Evolutionary conservation across 1,140 invertebrate genomes (phyloP).

Genomic region (Saccostrea glomerata): DNA sequence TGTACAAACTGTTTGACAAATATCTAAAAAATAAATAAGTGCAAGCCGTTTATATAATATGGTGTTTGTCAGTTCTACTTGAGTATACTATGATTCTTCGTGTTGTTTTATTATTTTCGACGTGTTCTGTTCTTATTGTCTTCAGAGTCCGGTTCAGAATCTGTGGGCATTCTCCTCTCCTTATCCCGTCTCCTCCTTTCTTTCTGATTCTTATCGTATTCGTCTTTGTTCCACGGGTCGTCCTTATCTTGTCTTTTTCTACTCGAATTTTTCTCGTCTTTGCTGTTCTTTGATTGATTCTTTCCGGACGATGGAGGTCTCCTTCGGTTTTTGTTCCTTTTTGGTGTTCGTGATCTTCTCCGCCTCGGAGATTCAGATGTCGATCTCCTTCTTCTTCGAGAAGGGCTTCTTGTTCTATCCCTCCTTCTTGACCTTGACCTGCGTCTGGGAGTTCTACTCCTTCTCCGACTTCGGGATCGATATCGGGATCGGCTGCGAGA

Average conservation of each 20-base stretch:
- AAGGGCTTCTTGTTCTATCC: constrained; percentile 14
- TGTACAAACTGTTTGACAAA: too few relatives aligned
- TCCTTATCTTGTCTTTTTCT: background rate
- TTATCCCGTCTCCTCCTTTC: constrained; percentile 39
- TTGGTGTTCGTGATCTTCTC: background rate
- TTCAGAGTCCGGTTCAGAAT: constrained; percentile 8
- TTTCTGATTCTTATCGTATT: constrained; percentile 37
- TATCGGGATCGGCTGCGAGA: background rate
- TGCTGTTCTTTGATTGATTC: background rate
- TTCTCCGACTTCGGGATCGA: background rate
- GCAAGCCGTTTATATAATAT: too few relatives aligned
- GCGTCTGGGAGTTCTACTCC: background rate
- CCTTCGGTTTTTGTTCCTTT: background rate
- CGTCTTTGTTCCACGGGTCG: constrained; percentile 36
- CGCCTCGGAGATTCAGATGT: background rate
- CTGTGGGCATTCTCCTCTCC: constrained; percentile 45
- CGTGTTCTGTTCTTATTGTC: background rate
- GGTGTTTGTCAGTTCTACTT: too few relatives aligned
- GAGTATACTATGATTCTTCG: background rate
- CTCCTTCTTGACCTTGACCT: constrained; percentile 10
- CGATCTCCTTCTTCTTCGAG: background rate
- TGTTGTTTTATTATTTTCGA: background rate
- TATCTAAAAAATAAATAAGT: too few relatives aligned
- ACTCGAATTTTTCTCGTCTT: background rate
- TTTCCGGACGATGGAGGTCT: background rate